Percentiles rank a stretch among this genome's conserved stretches.
These are phyloP conservation scores for Periplaneta americana DNA, from an alignment of 1,140 invertebrate species.

Conservation along the genomic window DNA sequence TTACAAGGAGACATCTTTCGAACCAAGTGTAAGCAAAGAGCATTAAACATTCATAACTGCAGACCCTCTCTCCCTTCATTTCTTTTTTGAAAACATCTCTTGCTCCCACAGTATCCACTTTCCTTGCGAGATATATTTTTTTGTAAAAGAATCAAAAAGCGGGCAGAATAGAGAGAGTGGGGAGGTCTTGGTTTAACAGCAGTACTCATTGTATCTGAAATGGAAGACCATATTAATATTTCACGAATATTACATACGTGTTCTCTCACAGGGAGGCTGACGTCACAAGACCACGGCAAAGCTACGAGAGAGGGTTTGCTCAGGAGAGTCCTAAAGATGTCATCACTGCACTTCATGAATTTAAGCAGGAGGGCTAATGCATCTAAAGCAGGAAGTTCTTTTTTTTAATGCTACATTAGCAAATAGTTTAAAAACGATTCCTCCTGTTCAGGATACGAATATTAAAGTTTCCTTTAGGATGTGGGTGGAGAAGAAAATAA, in stretches of 20 bases:
- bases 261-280: background rate
- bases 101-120: background rate
- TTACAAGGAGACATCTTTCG: conserved; percentile 1
- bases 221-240: background rate
- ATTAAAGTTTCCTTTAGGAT: too few species aligned
- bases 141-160: background rate
- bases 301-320: too few species aligned
- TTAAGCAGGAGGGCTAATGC: too few species aligned
- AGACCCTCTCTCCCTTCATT: background rate
- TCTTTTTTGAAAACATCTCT: background rate
- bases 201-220: background rate
- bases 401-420: too few species aligned
- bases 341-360: too few species aligned
- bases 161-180: background rate
- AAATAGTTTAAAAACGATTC: too few species aligned
- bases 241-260: background rate
- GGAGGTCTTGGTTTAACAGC: background rate
- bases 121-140: background rate
- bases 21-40: conserved; percentile 1
- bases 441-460: too few species aligned
- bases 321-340: too few species aligned
- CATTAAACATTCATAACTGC: conserved; percentile 2
- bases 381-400: too few species aligned
- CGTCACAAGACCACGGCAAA: too few species aligned
- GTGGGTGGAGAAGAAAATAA: too few species aligned